Base-by-base conservation (phyloP, 2,113 vertebrate genomes). In the Gavia stellata region DNA sequence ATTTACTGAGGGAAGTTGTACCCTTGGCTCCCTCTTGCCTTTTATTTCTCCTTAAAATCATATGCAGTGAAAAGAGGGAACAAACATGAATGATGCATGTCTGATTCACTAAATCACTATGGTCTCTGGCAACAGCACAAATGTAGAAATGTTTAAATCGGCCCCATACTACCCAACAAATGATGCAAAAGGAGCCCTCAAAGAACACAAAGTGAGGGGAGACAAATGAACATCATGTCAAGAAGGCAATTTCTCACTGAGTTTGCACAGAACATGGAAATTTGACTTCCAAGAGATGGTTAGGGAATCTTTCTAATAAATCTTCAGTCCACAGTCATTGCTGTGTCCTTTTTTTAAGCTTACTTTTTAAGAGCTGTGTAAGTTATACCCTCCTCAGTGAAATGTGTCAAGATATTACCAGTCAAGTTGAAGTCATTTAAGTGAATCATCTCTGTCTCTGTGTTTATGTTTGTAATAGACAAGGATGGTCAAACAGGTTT, bases 1-100 rank as follows among this genome's bases (percentile, higher is more conserved):
- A 74, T 65, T 96, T 95, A 81, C 38, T 56, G 80, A 62, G 19
- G 56, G 15, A 81, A 86, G 52, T 79, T 67, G n/a, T 77, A 95
- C 61, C 36, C n/a, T 88, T 62, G 50, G 56, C 84, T 94, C 61
- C 65, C 28, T 84, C 77, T 71, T 94, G 91, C 80, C 73, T 96
- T 95, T 93, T 95, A 95, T 92, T 96, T 95, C 68, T 94, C 50
- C 92, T 92, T 95, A 95, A 97, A 96, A 91, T 81, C 65, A 45
- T 75, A 84, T 81, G 88, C 86, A 90, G 63, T 84, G 70, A 53
- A 84, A 94, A 92, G 31, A 91, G 40, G 40, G 49, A 90, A 34
- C 59, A 88, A 91, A 86, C 36, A 88, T 96, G 94, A 96, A 94
- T 90, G 95, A 96, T 95, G 80, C 75, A 74, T 88, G 58, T 80